Evolutionary conservation across 1,140 invertebrate genomes (phyloP), one percentile per base, ranked within the genome.

Genomic region (Parapsyche elsis): DNA sequence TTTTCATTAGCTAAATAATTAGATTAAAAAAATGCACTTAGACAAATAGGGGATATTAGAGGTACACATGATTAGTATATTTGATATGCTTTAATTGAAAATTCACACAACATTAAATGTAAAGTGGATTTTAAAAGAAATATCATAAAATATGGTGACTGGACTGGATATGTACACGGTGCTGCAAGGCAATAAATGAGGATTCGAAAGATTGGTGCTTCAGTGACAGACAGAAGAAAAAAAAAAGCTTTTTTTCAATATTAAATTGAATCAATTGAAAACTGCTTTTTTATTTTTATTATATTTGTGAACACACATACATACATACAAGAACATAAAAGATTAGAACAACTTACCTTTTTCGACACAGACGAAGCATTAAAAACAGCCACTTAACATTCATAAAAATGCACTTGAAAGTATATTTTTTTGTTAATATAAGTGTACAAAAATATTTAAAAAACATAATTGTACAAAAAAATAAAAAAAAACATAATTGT

Each of bases 151-250:
- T 45, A 73, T 73, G 38, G 71, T 73, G 71, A 45, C 45, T 73
- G 71, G 71, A 45, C 45, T 73, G 71, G 44, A 73, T 49, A 73
- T 73, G 71, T 73, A 49, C 71, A 73, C n/a, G 44, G 71, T 73
- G 71, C 71, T 73, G 71, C 5, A 73, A 73, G 71, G 23, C 21
- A 10, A 26, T 26, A 26, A 67, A 67, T 30, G 23, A 67, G 19
- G 16, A 53, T 53, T 53, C 10, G 12, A 67, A 67, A 67, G 64
- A 61, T 12, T 67, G 64, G 64, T 67, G 64, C 64, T 67, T 67
- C 64, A 23, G 64, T 67, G 64, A 67, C 9, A 26, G 64, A 53
- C 49, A 53, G 16, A 16, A 53, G 16, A 61, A 61, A 61, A 61
- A 19, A 19, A 61, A 9, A 61, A 19, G 5, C 9, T n/a, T 2